A percentile compares a stretch with the other conserved stretches of the same genome.
phyloP scores from a whole-genome alignment of 2,888 invertebrate species.

The Epinotia brunnichana region DNA sequence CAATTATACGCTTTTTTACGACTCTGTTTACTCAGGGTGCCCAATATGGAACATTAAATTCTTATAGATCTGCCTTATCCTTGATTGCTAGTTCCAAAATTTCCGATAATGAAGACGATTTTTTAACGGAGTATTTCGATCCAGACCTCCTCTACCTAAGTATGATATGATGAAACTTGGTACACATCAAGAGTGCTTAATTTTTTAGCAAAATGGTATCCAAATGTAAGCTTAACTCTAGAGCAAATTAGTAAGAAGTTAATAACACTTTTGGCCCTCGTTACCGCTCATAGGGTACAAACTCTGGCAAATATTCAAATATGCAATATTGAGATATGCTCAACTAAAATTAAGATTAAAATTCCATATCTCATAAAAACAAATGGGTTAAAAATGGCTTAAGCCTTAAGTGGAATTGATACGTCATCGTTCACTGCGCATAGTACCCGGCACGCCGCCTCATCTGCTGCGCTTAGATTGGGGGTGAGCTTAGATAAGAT shows the following conservation, averaged over 20 bases:
- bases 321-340: no score
- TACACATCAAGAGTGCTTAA: neutral
- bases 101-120: neutral
- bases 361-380: no score
- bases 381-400: no score
- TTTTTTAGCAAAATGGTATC: neutral
- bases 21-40: slow-evolving; percentile 8
- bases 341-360: no score
- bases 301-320: no score
- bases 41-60: neutral
- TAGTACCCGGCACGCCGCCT: slow-evolving; percentile 1
- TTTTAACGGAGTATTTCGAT: slow-evolving; percentile 10
- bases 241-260: neutral
- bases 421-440: no score
- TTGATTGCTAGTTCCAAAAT: neutral
- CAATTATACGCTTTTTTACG: slow-evolving; percentile 20
- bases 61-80: neutral
- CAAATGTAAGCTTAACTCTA: neutral
- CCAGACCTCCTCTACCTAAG: neutral
- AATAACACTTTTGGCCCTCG: no score
- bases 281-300: no score
- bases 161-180: neutral
- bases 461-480: slow-evolving; percentile 14
- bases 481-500: no score
- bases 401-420: no score